Base-by-base conservation (phyloP, 2,797 vertebrate species). In the Remorina albescens region DNA sequence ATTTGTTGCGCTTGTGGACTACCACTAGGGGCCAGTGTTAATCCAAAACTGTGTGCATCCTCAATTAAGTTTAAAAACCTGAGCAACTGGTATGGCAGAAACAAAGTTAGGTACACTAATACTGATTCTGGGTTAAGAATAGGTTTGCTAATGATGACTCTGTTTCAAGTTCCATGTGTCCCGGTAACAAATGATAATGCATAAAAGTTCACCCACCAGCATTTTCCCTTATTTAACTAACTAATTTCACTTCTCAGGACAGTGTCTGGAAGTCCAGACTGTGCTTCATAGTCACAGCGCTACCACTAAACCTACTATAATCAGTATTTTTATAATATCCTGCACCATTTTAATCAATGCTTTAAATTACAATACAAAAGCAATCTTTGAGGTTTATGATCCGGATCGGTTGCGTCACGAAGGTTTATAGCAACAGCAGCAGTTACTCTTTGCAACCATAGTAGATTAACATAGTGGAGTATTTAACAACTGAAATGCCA, bases 11-110 rank as follows among this genome's bases (percentile, higher is more conserved):
- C 3, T 70, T 13, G n/a, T 42, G 7, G 49, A 8, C 4, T 37
- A 15, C 53, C 64, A 58, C 30, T 64, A 70, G 66, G 55, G 39
- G 71, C 21, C 49, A 54, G 26, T 63, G 28, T 50, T 18, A 26
- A 13, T 67, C 28, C 57, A 50, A 62, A 49, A 66, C 32, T 13
- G 6, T 13, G 4, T 28, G 2, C 16, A 2, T 2, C 26, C 37
- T 42, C 39, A 66, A 71, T 26, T 13, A 30, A 12, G 25, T 37
- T 58, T 58, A 32, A 2, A 44, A 30, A 28, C 13, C 16, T 8
- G 21, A 25, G 32, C 18, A 30, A 39, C 21, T 54, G n/a, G 56
- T 6, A 18, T 19, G 5, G 18, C n/a, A 44, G n/a, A 19, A 18
- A 44, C 18, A 44, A 44, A 44, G 41, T 19, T 7, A 44, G 18